Conservation (phyloP, 1,140 invertebrate genomes). For the Drosophila sulfurigaster region DNA sequence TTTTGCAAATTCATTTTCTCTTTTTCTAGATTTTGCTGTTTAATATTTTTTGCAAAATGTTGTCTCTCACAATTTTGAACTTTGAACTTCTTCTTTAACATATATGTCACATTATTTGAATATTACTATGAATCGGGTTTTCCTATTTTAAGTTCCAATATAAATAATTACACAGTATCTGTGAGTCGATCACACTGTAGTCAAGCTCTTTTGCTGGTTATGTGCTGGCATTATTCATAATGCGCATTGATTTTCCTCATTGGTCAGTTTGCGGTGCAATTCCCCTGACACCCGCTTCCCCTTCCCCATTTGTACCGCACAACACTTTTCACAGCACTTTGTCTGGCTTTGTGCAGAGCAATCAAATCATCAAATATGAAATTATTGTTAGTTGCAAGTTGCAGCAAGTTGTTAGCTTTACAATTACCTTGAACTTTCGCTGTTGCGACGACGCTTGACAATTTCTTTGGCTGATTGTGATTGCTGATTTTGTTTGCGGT, state of each 20-base stretch:
- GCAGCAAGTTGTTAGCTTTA: slow-evolving; percentile 13
- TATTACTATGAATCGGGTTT: too few species aligned
- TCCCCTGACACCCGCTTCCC: background rate
- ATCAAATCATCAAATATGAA: slow-evolving; percentile 31
- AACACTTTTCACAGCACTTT: background rate
- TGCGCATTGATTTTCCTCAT: slow-evolving; percentile 34
- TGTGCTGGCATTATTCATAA: slow-evolving; percentile 26
- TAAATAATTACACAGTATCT: background rate
- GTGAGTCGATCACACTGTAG: background rate
- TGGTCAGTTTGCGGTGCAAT: slow-evolving; percentile 18
- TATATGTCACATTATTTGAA: too few species aligned
- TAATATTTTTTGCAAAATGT: too few species aligned
- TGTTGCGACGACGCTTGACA: background rate
- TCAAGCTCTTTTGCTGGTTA: background rate
- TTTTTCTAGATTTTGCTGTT: too few species aligned
- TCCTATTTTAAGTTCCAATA: too few species aligned
- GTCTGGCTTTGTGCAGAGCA: background rate
- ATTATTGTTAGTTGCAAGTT: slow-evolving; percentile 4
- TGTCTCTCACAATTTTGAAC: too few species aligned
- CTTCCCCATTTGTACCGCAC: background rate
- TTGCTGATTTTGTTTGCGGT: too few species aligned
- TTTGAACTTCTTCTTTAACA: too few species aligned
- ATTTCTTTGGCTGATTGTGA: slow-evolving; percentile 15
- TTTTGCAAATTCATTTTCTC: too few species aligned
- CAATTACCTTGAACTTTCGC: slow-evolving; percentile 26